Base-by-base conservation (phyloP, 2,113 vertebrate genomes). In the Pantherophis guttatus region DNA sequence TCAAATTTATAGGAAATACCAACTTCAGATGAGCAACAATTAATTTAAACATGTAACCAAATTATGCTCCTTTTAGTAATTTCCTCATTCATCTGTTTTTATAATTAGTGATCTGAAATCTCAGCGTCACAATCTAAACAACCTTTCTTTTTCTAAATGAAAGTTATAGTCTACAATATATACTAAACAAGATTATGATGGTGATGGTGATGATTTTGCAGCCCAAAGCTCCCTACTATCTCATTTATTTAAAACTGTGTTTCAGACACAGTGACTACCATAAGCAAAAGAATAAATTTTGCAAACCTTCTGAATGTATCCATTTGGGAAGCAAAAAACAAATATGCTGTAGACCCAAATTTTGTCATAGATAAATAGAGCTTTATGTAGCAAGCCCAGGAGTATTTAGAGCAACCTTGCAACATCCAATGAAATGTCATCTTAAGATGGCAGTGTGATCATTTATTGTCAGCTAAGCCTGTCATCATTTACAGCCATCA, bases 291-390 rank as follows among this genome's bases (percentile, higher is more conserved):
- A 96, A 97, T 96, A 96, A 91, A 96, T 97, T 97, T 97, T 97
- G 93, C 96, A 90, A 87, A 96, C 94, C 95, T 96, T 97, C 96
- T 91, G 93, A 97, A 97, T 92, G 91, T 96, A 97, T 90, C 93
- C 96, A 96, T 97, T 97, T 97, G 95, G 92, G 96, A 98, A 97
- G 96, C 95, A 96, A 97, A 85, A 97, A 97, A 94, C 95, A 98
- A 97, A 97, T 97, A 97, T 94, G 90, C 65, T 95, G 90, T 94
- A 97, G 96, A 95, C 91, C 93, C n/a, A 0, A 93, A 90, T 97
- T 96, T 96, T 98, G 98, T 98, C 98, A 98, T 96, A 98, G 98
- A 99, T 96, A 95, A 98, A 99, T 98, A 97, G 95, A 95, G 96
- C 97, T 97, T 97, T 94, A 96, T 92, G 94, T 94, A 96, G 97